Percentiles rank a stretch among this genome's conserved stretches.
These are phyloP conservation scores for Pongo pygmaeus DNA, from an alignment of 2,113 vertebrate species.

Conservation along the genomic window DNA sequence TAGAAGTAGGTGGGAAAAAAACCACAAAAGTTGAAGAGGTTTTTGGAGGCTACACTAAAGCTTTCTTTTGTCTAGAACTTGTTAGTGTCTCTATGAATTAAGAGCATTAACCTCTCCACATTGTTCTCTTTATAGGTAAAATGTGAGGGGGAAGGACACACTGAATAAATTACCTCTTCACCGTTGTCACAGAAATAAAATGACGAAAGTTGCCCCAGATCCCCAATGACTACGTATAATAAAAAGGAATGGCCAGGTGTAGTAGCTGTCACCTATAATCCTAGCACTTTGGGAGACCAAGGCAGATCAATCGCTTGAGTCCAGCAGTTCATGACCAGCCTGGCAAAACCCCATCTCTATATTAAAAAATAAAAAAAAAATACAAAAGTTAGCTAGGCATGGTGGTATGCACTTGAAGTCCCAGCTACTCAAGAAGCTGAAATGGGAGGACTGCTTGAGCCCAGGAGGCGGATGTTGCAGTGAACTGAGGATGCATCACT, in stretches of 20 bases:
- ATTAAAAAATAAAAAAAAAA: no score
- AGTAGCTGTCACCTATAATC: no score
- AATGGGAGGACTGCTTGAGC: no score
- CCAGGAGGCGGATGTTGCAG: no score
- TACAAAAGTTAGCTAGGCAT: no score
- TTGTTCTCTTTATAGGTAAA: background rate
- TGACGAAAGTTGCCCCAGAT: background rate
- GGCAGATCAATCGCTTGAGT: no score
- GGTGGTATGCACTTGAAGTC: no score
- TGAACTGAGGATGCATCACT: no score
- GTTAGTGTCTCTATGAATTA: background rate
- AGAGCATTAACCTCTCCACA: background rate
- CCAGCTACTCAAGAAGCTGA: no score
- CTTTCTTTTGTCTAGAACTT: background rate
- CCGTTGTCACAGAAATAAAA: background rate
- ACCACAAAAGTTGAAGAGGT: background rate
- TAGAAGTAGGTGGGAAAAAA: background rate
- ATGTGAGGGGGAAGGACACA: background rate
- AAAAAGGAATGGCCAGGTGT: background rate
- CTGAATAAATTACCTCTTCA: background rate
- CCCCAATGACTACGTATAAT: background rate
- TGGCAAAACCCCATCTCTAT: no score
- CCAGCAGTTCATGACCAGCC: no score
- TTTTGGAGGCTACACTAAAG: background rate
- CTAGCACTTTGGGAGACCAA: no score